A percentile compares a stretch with the other conserved stretches of the same genome.
These are phyloP conservation scores for Petrolisthes manimaculis DNA, from an alignment of 2,888 invertebrate species.

Conservation along the genomic window DNA sequence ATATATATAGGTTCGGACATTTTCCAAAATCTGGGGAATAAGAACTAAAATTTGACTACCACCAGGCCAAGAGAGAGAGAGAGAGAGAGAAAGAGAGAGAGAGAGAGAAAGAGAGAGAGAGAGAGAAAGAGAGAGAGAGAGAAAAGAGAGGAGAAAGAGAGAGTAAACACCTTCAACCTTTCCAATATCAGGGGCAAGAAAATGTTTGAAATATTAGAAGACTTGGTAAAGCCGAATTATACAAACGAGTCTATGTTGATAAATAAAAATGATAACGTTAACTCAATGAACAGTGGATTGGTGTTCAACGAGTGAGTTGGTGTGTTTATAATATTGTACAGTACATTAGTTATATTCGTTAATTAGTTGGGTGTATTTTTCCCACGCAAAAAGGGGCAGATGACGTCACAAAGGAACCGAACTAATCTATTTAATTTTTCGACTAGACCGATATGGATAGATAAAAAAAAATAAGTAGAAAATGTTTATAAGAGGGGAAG, in stretches of 20 bases:
- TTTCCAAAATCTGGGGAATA: no score
- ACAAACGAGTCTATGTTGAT: background rate
- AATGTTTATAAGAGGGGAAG: constrained; percentile 16
- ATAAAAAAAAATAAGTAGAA: constrained; percentile 16
- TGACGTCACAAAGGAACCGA: no score
- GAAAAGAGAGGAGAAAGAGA: background rate
- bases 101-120: background rate
- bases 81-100: constrained; percentile 16
- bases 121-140: background rate
- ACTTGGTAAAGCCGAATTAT: background rate
- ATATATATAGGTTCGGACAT: background rate
- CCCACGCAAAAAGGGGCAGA: no score
- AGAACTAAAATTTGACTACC: background rate
- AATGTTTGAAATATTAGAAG: no score
- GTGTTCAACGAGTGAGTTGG: background rate
- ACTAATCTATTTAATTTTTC: background rate
- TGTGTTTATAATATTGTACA: background rate
- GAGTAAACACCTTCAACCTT: background rate
- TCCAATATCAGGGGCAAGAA: no score
- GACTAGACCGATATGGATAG: background rate
- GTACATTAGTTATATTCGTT: no score
- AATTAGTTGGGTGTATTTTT: no score
- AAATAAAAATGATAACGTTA: background rate
- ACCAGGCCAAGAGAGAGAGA: background rate
- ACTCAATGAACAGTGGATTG: background rate